These are phyloP conservation scores for Montipora foliosa DNA, from an alignment of 64 coral and sea anemone genomes.

Conservation along the genomic window DNA sequence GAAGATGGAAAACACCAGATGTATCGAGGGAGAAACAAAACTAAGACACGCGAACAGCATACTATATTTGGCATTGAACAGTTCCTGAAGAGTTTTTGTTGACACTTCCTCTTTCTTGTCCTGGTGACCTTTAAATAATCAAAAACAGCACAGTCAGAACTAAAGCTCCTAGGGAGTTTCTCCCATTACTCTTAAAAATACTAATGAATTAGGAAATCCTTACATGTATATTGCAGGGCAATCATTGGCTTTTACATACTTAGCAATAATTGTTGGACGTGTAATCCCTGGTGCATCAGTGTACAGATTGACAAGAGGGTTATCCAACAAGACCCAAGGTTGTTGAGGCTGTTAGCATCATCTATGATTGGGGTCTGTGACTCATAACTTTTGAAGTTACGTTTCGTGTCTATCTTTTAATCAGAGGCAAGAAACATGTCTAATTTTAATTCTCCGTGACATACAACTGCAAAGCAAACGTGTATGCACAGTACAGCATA, in stretches of 20 bases:
- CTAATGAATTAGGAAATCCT: too few species aligned
- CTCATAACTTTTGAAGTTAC: too few species aligned
- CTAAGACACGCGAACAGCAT: not conserved
- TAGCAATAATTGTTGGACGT: not conserved
- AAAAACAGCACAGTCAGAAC: not conserved
- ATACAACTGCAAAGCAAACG: too few species aligned
- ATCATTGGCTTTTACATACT: not conserved
- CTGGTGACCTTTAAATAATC: not conserved
- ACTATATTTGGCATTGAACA: conserved; percentile 6
- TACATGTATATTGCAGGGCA: not conserved
- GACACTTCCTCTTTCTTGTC: not conserved
- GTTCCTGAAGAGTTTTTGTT: not conserved
- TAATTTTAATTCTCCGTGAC: too few species aligned
- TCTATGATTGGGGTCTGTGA: not conserved
- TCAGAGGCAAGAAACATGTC: too few species aligned
- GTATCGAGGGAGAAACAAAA: not conserved
- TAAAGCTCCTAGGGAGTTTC: not conserved
- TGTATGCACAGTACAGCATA: too few species aligned
- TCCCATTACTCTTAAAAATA: not conserved
- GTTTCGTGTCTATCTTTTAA: not conserved
- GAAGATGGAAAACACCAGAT: not conserved
- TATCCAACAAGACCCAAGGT: not conserved
- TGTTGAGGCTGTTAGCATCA: not conserved
- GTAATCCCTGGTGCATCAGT: not conserved
- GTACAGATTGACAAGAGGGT: not conserved